These are phyloP conservation scores for Ischnus inquisitorius DNA, from an alignment of 2,888 invertebrate species.

Conservation along the genomic window DNA sequence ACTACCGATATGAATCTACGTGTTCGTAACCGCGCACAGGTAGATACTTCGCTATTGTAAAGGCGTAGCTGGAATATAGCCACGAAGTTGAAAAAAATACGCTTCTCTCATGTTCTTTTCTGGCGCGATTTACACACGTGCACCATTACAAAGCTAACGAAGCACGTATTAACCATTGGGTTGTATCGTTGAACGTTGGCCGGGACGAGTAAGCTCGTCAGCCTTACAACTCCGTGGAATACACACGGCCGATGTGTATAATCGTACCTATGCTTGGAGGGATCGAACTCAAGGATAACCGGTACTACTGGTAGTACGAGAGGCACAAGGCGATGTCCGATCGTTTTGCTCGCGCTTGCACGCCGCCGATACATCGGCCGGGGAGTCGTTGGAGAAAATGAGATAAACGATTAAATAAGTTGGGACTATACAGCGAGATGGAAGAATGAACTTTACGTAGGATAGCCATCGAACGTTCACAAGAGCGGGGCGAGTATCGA, in stretches of 20 bases:
- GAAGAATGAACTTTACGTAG: slow-evolving; percentile 4
- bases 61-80: slow-evolving; percentile 34
- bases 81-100: slow-evolving; percentile 23
- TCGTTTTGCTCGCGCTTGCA: slow-evolving; percentile 39
- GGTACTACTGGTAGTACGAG: slow-evolving; percentile 70
- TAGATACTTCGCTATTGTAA: slow-evolving; percentile 37
- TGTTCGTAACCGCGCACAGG: slow-evolving; percentile 30
- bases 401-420: slow-evolving; percentile 38
- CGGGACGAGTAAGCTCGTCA: slow-evolving; percentile 18
- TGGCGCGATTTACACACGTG: background rate
- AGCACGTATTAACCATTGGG: background rate
- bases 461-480: slow-evolving; percentile 4
- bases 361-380: slow-evolving; percentile 15
- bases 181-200: background rate
- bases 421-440: slow-evolving; percentile 10
- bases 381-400: slow-evolving; percentile 17
- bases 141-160: background rate
- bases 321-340: slow-evolving; percentile 49
- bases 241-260: slow-evolving; percentile 59
- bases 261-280: slow-evolving; percentile 69
- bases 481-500: slow-evolving; percentile 6
- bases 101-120: slow-evolving; percentile 1
- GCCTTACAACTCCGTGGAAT: slow-evolving; percentile 19
- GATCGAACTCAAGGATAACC: slow-evolving; percentile 85
- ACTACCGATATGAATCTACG: slow-evolving; percentile 36